Evolutionary conservation across 2,113 vertebrate species (phyloP), one percentile per base, ranked within the genome.

Genomic region (Copsychus sechellarum): DNA sequence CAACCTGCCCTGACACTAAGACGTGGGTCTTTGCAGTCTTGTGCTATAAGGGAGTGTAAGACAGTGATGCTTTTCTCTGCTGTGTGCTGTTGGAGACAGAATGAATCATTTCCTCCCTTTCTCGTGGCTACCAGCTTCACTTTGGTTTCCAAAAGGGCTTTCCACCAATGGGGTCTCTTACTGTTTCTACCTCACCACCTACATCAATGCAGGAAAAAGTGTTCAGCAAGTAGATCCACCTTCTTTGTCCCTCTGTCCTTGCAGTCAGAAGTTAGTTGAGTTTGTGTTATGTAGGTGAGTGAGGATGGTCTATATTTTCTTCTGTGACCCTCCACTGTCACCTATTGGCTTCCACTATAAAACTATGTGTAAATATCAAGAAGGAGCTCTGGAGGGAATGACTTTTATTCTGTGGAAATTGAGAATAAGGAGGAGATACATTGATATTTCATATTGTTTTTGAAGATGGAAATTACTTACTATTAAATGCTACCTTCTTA

Each of bases 1-100:
- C 36, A 56, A 9, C 12, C 9, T 25, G 14, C 23, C 40, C 31
- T 48, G 19, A 11, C 25, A 4, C 33, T 38, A 24, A 48, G 9
- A 26, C 0, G 0, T 34, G 47, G 17, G 8, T 64, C n/a, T 72
- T 47, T 42, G 29, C 53, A 51, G 29, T 50, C 33, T 48, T 70
- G 25, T 13, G 16, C 12, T 61, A 5, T 42, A 66, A 65, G 40
- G 1, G 4, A 43, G 8, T 4, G 1, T 72, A 28, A 65, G 33
- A 34, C 18, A 61, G 28, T 42, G 50, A 33, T 42, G 4, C 29
- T 69, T 76, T 79, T 64, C 26, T 93, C 17, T 34, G 20, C 23
- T 51, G 14, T 42, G 56, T 69, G 11, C 15, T 60, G 8, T 23
- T 74, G 60, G 33, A 71, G n/a, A 23, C 26, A 67, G 58, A 88